These are phyloP conservation scores for Decapterus maruadsi DNA, from an alignment of 2,797 vertebrate species.

Conservation along the genomic window DNA sequence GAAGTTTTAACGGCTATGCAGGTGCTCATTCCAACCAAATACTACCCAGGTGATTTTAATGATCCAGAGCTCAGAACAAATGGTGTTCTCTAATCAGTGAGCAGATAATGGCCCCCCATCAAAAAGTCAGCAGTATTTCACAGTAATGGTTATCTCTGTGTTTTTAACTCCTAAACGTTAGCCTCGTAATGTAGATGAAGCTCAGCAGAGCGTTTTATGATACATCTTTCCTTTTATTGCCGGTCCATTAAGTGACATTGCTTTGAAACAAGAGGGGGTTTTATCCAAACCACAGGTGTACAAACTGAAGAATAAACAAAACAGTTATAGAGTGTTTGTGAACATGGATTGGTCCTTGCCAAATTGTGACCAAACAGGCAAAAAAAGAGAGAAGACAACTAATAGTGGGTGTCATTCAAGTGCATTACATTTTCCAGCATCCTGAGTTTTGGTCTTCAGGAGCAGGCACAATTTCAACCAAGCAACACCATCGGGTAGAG, in stretches of 20 bases:
- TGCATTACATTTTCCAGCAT: constrained; percentile 14
- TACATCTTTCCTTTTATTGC: constrained; percentile 46
- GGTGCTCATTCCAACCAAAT: constrained; percentile 1
- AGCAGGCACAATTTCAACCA: constrained; percentile 21
- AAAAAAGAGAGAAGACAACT: not conserved
- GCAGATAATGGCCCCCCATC: not conserved
- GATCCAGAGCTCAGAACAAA: constrained; percentile 10
- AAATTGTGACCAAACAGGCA: constrained; percentile 3
- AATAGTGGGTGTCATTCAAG: constrained; percentile 25
- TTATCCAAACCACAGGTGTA: constrained; percentile 17
- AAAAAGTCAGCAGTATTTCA: not conserved
- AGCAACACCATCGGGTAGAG: constrained; percentile 12
- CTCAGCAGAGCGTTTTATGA: not conserved
- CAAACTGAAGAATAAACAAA: constrained; percentile 20
- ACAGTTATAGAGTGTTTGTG: not conserved
- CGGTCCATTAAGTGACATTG: constrained; percentile 13
- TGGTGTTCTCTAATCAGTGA: not conserved
- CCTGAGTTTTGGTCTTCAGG: constrained; percentile 28
- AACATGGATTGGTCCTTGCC: constrained; percentile 42
- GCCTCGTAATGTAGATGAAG: not conserved
- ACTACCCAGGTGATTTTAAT: not conserved
- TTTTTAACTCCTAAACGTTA: constrained; percentile 14
- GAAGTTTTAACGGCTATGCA: not conserved
- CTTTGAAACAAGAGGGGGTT: not conserved
- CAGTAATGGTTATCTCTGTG: not conserved